Evolutionary conservation across 2,888 invertebrate genomes (phyloP).

Genomic region (Xylophagus ater): DNA sequence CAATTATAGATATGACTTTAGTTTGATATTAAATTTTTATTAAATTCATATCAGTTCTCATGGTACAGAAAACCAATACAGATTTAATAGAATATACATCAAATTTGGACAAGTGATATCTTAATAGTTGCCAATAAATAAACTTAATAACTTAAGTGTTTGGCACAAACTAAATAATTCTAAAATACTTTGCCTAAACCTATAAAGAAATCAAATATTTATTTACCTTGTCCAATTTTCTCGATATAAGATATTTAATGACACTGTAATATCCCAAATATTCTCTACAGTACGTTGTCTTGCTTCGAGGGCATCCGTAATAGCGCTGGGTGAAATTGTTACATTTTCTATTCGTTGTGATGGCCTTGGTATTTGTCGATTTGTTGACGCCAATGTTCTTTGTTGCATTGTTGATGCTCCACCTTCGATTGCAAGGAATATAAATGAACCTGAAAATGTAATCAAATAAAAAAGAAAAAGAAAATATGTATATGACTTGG

Average conservation of each 20-base stretch:
- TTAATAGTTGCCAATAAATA: background rate
- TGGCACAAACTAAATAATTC: background rate
- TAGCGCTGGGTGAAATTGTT: slow-evolving; percentile 31
- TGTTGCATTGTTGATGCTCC: slow-evolving; percentile 41
- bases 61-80: background rate
- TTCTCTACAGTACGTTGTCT: slow-evolving; percentile 66
- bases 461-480: slow-evolving; percentile 5
- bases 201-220: no score
- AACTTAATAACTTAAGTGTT: background rate
- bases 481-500: background rate
- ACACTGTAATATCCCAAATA: slow-evolving; percentile 84
- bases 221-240: slow-evolving; percentile 83
- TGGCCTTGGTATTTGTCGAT: slow-evolving; percentile 27
- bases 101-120: background rate
- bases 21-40: no score
- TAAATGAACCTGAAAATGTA: slow-evolving; percentile 55
- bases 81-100: no score
- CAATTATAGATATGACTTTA: no score
- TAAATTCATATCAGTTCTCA: no score
- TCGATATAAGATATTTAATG: slow-evolving; percentile 75
- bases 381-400: slow-evolving; percentile 45
- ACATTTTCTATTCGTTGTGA: slow-evolving; percentile 30
- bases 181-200: no score
- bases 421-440: slow-evolving; percentile 76
- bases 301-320: slow-evolving; percentile 44